Evolutionary conservation across 2,113 vertebrate species (phyloP), one percentile per base, ranked within the genome.

Genomic region (Phylloscopus trochilus): DNA sequence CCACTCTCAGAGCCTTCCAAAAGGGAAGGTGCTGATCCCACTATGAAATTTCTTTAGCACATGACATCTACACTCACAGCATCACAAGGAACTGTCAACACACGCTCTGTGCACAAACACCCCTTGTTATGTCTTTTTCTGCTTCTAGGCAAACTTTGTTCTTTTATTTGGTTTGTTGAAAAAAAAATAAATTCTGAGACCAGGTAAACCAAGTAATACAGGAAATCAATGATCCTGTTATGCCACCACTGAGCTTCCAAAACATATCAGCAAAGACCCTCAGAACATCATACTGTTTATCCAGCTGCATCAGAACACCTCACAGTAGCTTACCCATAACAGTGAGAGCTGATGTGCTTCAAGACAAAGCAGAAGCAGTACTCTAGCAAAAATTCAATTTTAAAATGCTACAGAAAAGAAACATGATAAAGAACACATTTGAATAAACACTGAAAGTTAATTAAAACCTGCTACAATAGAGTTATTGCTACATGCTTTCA

Each of bases 391-490:
- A 79, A 19, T 73, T 83, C 35, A 73, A 84, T 77, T 85, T 89
- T 46, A 41, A 91, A 90, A 90, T 41, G 33, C 5, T 76, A 47
- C 46, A 64, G 27, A 53, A 66, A 46, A 56, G 14, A 77, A 75
- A 43, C 17, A 47, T 21, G 39, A 88, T 62, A 74, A 75, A 77
- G 30, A 95, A 84, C 24, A 41, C 23, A 74, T 92, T 72, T 84
- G 76, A 90, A 92, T 90, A 93, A 94, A 76, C 39, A 66, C 18
- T 55, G 52, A 70, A 93, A 69, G 69, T 21, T 74, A 93, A 90
- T 89, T 64, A 88, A 81, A 93, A 82, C 21, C 27, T 49, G 24
- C 47, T 74, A 90, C 64, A 84, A 79, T 33, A 63, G 56, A 87
- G 66, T 64, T 92, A 82, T 35, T 89, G 53, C 41, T 67, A 84